Evolutionary conservation across 2,888 invertebrate genomes (phyloP), one percentile per base, ranked within the genome.

Genomic region (Apamea epomidion): DNA sequence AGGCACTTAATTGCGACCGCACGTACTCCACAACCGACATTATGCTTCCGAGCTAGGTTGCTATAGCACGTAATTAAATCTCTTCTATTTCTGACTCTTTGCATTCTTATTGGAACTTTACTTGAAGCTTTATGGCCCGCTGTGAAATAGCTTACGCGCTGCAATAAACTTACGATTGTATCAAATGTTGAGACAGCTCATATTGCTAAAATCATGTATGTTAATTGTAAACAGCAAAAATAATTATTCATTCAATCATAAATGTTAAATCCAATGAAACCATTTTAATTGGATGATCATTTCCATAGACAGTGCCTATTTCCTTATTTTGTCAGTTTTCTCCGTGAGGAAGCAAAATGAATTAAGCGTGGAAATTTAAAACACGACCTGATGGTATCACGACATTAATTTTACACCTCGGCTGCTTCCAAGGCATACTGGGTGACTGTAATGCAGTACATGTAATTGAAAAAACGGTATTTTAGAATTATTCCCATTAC

Each of bases 401-500:
- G 29, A 62, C 62, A 54, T 64, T 70, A 69, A 75, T 82, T n/a
- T 82, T 16, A 12, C 48, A 70, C 62, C n/a, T 48, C 25, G 18
- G 25, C 54, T n/a, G 16, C 58, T 73, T 37, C 18, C 21, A 25
- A 48, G 29, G 42, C 6, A 37, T 32, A 18, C n/a, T n/a, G 14
- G 25, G 58, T 37, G 37, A n/a, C 68, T n/a, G n/a, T 82, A 68
- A 86, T 81, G 42, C 68, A 65, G 62, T 83, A 78, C 74, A 84
- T 48, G 72, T 85, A 85, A 88, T 82, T 83, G 83, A 82, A 86
- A 81, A 67, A 54, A 58, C 42, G 78, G 82, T 88, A 88, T 88
- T 88, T 88, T 80, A 87, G 85, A 86, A 87, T 86, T 83, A 89
- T 88, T 88, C 74, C 74, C 81, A 87, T 87, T 84, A 86, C 74